Percentiles rank a stretch among this genome's conserved stretches.
Evolutionary conservation across 2,797 vertebrate genomes (phyloP).

Genomic region (Coranthus polyacanthus): DNA sequence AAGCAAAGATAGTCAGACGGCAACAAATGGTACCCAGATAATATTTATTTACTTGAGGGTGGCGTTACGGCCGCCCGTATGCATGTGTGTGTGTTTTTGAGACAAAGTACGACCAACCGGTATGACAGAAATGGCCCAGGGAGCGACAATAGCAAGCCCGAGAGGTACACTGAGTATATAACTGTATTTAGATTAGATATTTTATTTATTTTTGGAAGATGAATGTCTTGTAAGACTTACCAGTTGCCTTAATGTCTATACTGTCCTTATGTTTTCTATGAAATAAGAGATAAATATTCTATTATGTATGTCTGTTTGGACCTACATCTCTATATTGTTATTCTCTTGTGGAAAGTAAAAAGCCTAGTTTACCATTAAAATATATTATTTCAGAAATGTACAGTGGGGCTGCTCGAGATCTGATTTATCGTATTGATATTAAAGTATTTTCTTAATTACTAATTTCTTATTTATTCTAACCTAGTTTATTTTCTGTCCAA

Average conservation of each 20-base stretch:
- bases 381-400: conserved; percentile 71
- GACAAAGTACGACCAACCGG: conserved; percentile 34
- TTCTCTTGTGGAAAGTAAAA: conserved; percentile 68
- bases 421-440: conserved; percentile 72
- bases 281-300: conserved; percentile 75
- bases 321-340: conserved; percentile 79
- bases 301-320: conserved; percentile 73
- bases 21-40: conserved; percentile 58
- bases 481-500: conserved; percentile 70
- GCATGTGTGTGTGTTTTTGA: conserved; percentile 48
- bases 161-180: conserved; percentile 69
- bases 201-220: conserved; percentile 82
- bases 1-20: conserved; percentile 64
- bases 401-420: conserved; percentile 69
- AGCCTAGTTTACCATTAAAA: conserved; percentile 66
- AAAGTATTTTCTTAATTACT: conserved; percentile 81
- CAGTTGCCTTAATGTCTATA: conserved; percentile 86
- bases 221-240: conserved; percentile 82
- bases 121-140: conserved; percentile 54
- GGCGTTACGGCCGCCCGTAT: conserved; percentile 42
- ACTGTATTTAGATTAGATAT: conserved; percentile 72
- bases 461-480: conserved; percentile 80
- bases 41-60: conserved; percentile 69
- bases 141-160: conserved; percentile 58
- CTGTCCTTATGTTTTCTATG: conserved; percentile 79